Evolutionary conservation across 2,888 invertebrate genomes (phyloP).

Genomic region (Atrina japonica): DNA sequence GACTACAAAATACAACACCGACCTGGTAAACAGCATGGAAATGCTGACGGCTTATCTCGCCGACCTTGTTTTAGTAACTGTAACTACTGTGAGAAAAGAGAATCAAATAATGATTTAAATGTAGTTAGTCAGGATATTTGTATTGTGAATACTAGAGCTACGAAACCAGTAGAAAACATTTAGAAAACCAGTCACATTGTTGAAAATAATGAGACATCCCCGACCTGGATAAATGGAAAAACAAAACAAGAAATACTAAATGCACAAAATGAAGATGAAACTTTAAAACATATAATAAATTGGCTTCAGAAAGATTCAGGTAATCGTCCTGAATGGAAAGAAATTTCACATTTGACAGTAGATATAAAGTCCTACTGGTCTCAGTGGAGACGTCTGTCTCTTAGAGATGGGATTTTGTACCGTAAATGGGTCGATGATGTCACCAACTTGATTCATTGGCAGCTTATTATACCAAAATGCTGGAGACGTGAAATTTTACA

Average conservation of each 20-base stretch:
- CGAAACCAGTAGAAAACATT: not conserved
- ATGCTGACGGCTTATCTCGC: conserved; percentile 46
- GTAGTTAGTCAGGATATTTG: too few species aligned
- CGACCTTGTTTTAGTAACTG: not conserved
- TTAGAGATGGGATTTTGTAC: not conserved
- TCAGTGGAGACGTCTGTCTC: not conserved
- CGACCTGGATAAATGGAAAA: not conserved
- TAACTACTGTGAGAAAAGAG: too few species aligned
- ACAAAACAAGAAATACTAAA: not conserved
- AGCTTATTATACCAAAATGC: conserved; percentile 18
- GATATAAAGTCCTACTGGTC: not conserved
- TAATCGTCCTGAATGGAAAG: not conserved
- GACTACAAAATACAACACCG: conserved; percentile 33
- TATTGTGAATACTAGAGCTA: not conserved
- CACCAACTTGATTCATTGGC: not conserved
- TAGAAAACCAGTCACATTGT: too few species aligned
- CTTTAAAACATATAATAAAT: not conserved
- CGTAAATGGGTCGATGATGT: conserved; percentile 16
- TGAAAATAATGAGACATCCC: not conserved
- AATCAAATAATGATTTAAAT: too few species aligned
- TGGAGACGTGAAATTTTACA: not conserved
- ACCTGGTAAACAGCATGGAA: conserved; percentile 34
- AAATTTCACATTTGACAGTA: not conserved
- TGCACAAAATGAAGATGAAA: not conserved
- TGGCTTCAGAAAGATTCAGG: not conserved